These are phyloP conservation scores for Sebastiscus albofasciatus DNA, from an alignment of 2,797 vertebrate species.

Conservation along the genomic window DNA sequence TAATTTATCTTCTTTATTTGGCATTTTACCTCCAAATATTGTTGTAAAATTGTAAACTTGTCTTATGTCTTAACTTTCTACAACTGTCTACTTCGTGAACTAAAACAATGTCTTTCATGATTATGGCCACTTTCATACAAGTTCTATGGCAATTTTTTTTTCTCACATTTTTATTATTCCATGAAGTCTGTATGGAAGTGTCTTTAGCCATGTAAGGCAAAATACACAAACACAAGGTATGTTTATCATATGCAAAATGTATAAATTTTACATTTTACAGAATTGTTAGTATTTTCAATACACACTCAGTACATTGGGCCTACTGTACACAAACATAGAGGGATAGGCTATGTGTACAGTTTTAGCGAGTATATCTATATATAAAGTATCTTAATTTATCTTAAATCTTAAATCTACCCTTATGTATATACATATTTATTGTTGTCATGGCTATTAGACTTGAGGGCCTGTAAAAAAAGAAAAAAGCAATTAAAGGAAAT, in stretches of 20 bases:
- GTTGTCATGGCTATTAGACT: not conserved
- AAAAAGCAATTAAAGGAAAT: not conserved
- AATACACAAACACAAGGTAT: not conserved
- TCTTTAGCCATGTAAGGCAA: not conserved
- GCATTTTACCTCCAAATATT: not conserved
- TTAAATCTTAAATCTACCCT: no score
- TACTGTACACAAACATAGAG: not conserved
- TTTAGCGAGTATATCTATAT: not conserved
- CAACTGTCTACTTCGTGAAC: not conserved
- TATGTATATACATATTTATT: no score
- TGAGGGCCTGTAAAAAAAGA: not conserved
- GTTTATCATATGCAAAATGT: not conserved
- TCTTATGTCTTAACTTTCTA: not conserved
- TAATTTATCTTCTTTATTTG: not conserved
- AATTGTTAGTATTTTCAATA: not conserved
- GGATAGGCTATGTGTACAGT: not conserved
- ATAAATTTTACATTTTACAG: not conserved
- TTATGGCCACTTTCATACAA: not conserved
- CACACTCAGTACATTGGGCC: no score
- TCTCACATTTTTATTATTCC: not conserved
- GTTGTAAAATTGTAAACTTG: not conserved
- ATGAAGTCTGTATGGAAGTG: not conserved
- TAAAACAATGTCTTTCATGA: not conserved
- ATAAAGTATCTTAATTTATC: not conserved
- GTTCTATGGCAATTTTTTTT: not conserved